Evolutionary conservation across 1,140 invertebrate genomes (phyloP).

Genomic region (Neelides sp.): DNA sequence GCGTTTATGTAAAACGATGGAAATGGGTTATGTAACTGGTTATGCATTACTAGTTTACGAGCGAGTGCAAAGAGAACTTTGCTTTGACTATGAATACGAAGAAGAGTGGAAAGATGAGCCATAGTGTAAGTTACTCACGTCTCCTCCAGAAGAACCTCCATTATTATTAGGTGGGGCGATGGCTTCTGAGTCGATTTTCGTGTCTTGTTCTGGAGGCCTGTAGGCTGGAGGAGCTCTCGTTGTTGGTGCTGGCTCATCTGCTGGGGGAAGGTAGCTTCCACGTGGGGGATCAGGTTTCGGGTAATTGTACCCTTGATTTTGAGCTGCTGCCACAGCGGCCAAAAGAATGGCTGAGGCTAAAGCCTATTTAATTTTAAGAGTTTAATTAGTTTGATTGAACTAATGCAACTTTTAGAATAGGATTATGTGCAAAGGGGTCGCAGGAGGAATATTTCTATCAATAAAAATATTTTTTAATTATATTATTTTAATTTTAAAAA

Average conservation of each 20-base stretch:
- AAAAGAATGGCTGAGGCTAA: neutral
- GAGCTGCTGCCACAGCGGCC: neutral
- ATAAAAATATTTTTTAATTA: neutral
- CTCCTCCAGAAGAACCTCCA: too few species aligned
- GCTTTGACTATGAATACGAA: too few species aligned
- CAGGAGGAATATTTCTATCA: neutral
- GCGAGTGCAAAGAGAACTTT: too few species aligned
- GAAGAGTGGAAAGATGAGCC: too few species aligned
- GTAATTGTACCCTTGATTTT: conserved; percentile 1
- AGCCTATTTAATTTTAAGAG: neutral
- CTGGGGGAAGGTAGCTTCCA: neutral
- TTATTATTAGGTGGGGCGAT: too few species aligned
- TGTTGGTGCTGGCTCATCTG: neutral
- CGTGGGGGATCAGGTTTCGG: neutral
- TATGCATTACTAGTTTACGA: too few species aligned
- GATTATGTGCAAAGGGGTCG: neutral
- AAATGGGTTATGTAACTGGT: too few species aligned
- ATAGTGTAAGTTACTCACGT: too few species aligned
- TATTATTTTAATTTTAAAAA: neutral
- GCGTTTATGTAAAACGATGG: too few species aligned
- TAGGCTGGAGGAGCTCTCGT: neutral
- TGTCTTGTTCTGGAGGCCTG: neutral
- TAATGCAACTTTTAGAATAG: neutral
- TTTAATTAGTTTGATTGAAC: neutral
- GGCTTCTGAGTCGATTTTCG: neutral